Evolutionary conservation across 2,113 vertebrate genomes (phyloP).

Genomic region (Accipiter virgatus): DNA sequence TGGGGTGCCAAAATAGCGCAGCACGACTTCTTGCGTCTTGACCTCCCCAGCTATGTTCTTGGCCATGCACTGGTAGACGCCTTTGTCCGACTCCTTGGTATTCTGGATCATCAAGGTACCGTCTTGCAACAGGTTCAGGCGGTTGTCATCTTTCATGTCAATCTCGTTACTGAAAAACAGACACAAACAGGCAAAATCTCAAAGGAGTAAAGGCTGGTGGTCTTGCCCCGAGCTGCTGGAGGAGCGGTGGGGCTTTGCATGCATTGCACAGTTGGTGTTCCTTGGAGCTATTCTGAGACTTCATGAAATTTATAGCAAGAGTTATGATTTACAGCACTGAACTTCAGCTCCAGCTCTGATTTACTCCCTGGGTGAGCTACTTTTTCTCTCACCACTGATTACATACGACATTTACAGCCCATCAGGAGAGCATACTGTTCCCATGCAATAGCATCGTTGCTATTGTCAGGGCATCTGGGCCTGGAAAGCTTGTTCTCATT

Average conservation of each 20-base stretch:
- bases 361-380: not conserved
- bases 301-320: not conserved
- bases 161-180: constrained; percentile 68
- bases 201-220: not conserved
- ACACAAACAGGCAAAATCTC: not conserved
- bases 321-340: not conserved
- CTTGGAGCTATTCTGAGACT: not conserved
- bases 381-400: not conserved
- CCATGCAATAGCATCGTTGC: not conserved
- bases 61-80: constrained; percentile 76
- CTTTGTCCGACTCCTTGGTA: constrained; percentile 73
- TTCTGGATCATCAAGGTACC: constrained; percentile 78
- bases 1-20: constrained; percentile 69
- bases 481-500: not conserved
- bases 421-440: not conserved
- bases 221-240: not conserved
- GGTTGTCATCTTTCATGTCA: constrained; percentile 69
- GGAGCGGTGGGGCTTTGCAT: not conserved
- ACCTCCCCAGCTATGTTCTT: constrained; percentile 74
- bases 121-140: constrained; percentile 71
- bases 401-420: not conserved
- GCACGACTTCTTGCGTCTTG: constrained; percentile 69
- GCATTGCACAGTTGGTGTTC: not conserved
- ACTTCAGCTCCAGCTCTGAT: not conserved
- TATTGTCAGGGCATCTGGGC: not conserved